A percentile compares a stretch with the other conserved stretches of the same genome.
Conservation (phyloP, 2,888 invertebrate species). For the Tipula vernalis region DNA sequence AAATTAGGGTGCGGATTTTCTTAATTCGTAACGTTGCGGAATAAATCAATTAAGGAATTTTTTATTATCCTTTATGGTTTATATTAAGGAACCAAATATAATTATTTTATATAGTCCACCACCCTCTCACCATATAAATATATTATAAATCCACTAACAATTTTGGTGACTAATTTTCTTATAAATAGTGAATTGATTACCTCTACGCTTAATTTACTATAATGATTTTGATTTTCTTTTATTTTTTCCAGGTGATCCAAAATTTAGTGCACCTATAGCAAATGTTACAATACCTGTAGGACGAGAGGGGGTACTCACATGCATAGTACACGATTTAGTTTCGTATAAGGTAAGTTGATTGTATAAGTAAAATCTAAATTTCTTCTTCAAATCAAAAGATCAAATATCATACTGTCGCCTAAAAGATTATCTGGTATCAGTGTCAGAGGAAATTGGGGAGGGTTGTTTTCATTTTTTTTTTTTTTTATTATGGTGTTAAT, state of each 20-base stretch:
- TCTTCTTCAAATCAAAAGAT: background rate
- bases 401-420: slow-evolving; percentile 8
- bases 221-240: slow-evolving; percentile 10
- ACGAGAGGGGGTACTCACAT: slow-evolving; percentile 68
- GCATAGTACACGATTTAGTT: slow-evolving; percentile 69
- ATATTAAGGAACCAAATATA: background rate
- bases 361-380: background rate
- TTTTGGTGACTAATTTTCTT: background rate
- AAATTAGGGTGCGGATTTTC: background rate
- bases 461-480: background rate
- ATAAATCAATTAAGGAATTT: background rate
- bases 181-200: background rate
- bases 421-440: background rate
- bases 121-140: background rate
- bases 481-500: background rate
- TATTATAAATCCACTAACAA: background rate
- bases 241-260: slow-evolving; percentile 54
- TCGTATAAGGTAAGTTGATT: slow-evolving; percentile 58
- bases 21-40: background rate
- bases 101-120: background rate
- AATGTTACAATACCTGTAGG: slow-evolving; percentile 78
- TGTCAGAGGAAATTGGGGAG: background rate
- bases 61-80: background rate
- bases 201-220: background rate
- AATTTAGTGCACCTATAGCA: slow-evolving; percentile 67